Conservation (phyloP, 2,797 vertebrate species). For the Melanotaenia maccullochi region DNA sequence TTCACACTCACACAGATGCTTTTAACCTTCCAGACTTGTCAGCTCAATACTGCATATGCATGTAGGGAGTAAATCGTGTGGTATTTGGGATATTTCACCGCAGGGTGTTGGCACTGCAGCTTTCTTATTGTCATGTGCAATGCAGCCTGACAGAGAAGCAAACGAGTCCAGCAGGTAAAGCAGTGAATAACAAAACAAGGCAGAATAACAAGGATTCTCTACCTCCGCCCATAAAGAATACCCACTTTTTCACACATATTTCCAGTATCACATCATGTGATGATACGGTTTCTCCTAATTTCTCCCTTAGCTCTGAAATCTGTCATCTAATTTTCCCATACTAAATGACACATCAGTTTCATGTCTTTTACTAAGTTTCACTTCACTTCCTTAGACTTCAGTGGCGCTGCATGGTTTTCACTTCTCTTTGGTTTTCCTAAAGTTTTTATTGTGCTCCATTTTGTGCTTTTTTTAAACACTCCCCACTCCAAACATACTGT, state of each 20-base stretch:
- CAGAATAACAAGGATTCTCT: conserved; percentile 40
- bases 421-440: conserved; percentile 16
- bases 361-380: conserved; percentile 12
- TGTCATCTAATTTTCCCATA: not conserved
- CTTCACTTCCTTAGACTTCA: conserved; percentile 3
- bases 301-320: not conserved
- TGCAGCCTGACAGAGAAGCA: conserved; percentile 35
- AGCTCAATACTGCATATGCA: not conserved
- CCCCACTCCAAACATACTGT: not conserved
- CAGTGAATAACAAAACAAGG: conserved; percentile 28
- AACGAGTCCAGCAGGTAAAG: conserved; percentile 70
- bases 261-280: not conserved
- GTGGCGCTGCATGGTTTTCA: not conserved
- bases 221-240: not conserved
- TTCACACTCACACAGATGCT: conserved; percentile 9
- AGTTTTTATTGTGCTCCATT: not conserved
- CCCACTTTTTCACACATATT: not conserved
- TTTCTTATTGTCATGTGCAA: conserved; percentile 41
- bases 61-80: conserved; percentile 9
- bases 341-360: conserved; percentile 1
- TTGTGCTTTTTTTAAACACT: not conserved
- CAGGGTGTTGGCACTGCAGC: conserved; percentile 13
- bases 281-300: conserved; percentile 7
- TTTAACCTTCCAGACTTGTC: conserved; percentile 34
- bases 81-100: conserved; percentile 55